Evolutionary conservation across 1,140 invertebrate species (phyloP).

Genomic region (Heliconius eleuchia): DNA sequence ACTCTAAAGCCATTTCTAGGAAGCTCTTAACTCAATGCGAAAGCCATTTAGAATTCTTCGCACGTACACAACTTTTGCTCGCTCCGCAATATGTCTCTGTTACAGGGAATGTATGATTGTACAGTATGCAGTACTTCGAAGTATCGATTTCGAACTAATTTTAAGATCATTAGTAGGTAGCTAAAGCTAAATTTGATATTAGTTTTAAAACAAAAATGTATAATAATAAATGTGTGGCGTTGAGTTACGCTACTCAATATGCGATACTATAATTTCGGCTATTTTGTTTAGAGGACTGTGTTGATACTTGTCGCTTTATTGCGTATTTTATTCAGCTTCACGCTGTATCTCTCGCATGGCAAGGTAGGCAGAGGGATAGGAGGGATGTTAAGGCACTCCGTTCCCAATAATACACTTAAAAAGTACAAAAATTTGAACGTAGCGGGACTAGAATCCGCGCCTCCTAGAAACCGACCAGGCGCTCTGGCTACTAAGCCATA

Average conservation of each 20-base stretch:
- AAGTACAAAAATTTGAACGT: too few species aligned
- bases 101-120: slow-evolving; percentile 2
- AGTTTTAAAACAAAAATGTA: neutral
- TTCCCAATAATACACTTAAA: neutral
- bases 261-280: too few species aligned
- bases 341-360: too few species aligned
- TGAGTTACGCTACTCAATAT: too few species aligned
- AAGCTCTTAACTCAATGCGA: slow-evolving; percentile 29
- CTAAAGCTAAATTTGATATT: neutral
- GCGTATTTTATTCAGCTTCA: too few species aligned
- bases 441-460: too few species aligned
- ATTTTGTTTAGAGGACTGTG: too few species aligned
- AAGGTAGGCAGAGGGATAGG: too few species aligned
- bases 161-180: neutral
- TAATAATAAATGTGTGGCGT: neutral
- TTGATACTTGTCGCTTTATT: too few species aligned
- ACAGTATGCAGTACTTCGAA: neutral
- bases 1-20: slow-evolving; percentile 22
- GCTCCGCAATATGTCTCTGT: slow-evolving; percentile 28
- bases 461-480: too few species aligned
- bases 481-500: too few species aligned
- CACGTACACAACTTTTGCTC: slow-evolving; percentile 30
- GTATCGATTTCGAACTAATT: slow-evolving; percentile 2
- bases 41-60: slow-evolving; percentile 18
- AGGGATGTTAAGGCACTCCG: neutral